Evolutionary conservation across 2,113 vertebrate genomes (phyloP).

Genomic region (Eudyptes chrysolophus): DNA sequence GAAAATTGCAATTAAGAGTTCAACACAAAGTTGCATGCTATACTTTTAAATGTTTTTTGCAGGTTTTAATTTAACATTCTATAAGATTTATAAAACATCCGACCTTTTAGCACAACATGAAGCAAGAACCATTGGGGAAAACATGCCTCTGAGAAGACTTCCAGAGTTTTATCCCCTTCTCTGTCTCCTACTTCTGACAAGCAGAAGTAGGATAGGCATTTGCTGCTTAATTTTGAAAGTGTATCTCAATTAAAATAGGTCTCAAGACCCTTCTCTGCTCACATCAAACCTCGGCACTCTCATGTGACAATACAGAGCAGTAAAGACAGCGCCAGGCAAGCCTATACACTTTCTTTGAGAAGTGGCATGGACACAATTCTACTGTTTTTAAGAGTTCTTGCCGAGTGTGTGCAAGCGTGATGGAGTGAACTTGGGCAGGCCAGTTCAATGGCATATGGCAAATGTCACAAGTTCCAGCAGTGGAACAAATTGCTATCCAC

Average conservation of each 20-base stretch:
- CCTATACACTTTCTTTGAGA: neutral
- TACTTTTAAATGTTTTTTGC: neutral
- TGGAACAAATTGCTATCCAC: slow-evolving; percentile 38
- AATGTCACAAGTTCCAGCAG: slow-evolving; percentile 28
- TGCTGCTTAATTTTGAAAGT: neutral
- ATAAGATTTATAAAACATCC: neutral
- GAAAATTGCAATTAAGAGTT: neutral
- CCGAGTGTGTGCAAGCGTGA: neutral
- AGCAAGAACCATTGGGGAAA: neutral
- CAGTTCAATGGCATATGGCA: neutral
- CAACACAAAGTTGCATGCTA: neutral
- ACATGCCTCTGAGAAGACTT: neutral
- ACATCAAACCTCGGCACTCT: neutral
- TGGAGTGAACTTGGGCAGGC: neutral
- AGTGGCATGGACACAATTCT: neutral
- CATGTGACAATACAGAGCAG: fast-evolving
- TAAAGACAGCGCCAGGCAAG: neutral
- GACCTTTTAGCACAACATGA: neutral
- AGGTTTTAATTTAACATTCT: neutral
- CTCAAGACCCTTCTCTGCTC: neutral
- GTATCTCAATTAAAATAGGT: neutral
- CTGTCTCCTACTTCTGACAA: neutral
- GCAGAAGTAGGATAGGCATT: neutral
- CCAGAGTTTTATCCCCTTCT: neutral
- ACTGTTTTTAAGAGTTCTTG: neutral